Percentiles rank a stretch among this genome's conserved stretches.
Evolutionary conservation across 2,888 invertebrate genomes (phyloP).

Genomic region (Agonopterix subpropinquella): DNA sequence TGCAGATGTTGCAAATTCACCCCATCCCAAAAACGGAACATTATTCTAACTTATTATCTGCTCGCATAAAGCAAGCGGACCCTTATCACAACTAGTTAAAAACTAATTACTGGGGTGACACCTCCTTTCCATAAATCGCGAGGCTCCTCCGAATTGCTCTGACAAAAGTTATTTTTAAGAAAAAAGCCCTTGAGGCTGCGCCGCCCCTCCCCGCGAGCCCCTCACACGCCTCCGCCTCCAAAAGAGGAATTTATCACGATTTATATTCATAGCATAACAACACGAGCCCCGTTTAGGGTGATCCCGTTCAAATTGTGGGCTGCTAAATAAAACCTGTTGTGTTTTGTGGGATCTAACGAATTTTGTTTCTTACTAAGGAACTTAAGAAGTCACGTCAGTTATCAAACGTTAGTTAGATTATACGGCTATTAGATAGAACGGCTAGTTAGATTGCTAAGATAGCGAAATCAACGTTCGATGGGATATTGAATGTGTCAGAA

Average conservation of each 20-base stretch:
- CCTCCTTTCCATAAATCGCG: slow-evolving; percentile 73
- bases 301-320: slow-evolving; percentile 61
- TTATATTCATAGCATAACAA: slow-evolving; percentile 77
- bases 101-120: slow-evolving; percentile 76
- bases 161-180: slow-evolving; percentile 76
- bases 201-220: slow-evolving; percentile 32
- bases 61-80: slow-evolving; percentile 61
- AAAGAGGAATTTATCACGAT: slow-evolving; percentile 77
- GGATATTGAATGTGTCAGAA: no score
- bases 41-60: slow-evolving; percentile 60
- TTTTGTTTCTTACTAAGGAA: background rate
- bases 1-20: slow-evolving; percentile 27
- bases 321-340: slow-evolving; percentile 53
- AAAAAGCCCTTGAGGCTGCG: slow-evolving; percentile 70
- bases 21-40: slow-evolving; percentile 31
- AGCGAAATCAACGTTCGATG: no score
- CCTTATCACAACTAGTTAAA: slow-evolving; percentile 77
- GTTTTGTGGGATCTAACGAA: slow-evolving; percentile 10
- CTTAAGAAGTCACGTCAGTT: no score
- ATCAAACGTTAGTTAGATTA: no score
- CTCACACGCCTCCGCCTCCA: slow-evolving; percentile 28
- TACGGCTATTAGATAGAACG: no score
- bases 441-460: no score
- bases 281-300: slow-evolving; percentile 68
- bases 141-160: slow-evolving; percentile 70